A percentile compares a stretch with the other conserved stretches of the same genome.
phyloP scores from a whole-genome alignment of 64 coral and sea anemone genomes.

The Acropora tenuis region DNA sequence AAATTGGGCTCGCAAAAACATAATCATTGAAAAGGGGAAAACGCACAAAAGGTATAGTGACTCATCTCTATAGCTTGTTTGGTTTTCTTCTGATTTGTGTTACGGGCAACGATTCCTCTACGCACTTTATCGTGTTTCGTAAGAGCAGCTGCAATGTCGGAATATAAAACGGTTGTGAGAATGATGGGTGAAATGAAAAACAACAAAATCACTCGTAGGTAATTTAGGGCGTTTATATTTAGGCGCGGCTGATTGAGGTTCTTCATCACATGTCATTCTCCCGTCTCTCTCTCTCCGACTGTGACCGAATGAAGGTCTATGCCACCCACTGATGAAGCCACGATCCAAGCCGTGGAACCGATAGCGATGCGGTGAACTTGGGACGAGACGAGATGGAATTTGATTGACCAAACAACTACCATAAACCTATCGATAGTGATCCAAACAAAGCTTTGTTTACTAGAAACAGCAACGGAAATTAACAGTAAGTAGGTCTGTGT shows the following conservation, averaged over 20 bases:
- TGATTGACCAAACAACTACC: not conserved
- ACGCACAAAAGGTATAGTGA: not conserved
- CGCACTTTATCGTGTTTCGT: not conserved
- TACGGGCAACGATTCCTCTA: too few relatives aligned
- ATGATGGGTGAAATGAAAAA: not conserved
- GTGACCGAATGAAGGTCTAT: not conserved
- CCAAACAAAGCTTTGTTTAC: not conserved
- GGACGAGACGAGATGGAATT: not conserved
- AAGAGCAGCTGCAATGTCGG: not conserved
- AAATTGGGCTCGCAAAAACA: not conserved
- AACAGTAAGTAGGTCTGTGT: not conserved
- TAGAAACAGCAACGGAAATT: not conserved
- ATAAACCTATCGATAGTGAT: conserved; percentile 1
- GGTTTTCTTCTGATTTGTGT: not conserved
- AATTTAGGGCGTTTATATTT: not conserved
- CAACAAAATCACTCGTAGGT: not conserved
- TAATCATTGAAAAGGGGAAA: not conserved
- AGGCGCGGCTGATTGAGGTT: not conserved
- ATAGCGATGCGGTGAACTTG: not conserved
- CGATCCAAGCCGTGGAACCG: not conserved
- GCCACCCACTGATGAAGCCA: not conserved
- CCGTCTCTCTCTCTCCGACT: too few relatives aligned
- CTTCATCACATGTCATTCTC: not conserved
- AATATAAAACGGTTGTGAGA: not conserved
- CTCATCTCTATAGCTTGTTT: not conserved